phyloP scores from a whole-genome alignment of 2,797 vertebrate species.

The Rhabdophis nuchalis region DNA sequence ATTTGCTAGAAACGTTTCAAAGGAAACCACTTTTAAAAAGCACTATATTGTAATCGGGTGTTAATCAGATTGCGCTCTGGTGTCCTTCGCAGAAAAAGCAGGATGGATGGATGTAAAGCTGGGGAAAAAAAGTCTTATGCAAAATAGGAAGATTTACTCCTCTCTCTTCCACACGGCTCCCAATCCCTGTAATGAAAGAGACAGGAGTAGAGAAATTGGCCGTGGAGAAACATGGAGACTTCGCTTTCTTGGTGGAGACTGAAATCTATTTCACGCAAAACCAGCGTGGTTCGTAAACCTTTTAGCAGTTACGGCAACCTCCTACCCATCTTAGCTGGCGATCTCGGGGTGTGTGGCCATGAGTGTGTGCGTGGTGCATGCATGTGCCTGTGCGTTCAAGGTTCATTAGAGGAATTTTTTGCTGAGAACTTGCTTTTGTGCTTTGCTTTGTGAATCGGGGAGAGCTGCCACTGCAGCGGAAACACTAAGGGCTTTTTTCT shows the following conservation, averaged over 20 bases:
- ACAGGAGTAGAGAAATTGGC: not conserved
- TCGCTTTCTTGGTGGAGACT: fast-evolving
- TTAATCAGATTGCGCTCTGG: slow-evolving; percentile 61
- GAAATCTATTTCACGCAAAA: not conserved
- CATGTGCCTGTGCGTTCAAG: not conserved
- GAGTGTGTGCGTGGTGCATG: not conserved
- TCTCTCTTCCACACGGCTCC: too few species aligned
- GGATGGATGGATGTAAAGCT: slow-evolving; percentile 8
- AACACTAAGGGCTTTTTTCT: slow-evolving; percentile 30
- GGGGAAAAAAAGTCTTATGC: slow-evolving; percentile 7
- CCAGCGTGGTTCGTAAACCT: not conserved
- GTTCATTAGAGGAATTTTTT: not conserved
- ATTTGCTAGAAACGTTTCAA: slow-evolving; percentile 4
- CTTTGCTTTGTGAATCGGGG: slow-evolving; percentile 30
- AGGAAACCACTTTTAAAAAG: slow-evolving; percentile 39
- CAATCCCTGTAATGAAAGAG: fast-evolving
- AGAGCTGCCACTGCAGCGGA: slow-evolving; percentile 9
- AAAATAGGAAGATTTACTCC: not conserved
- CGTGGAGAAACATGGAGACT: fast-evolving
- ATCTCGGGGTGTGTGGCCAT: not conserved
- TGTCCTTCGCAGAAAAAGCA: not conserved
- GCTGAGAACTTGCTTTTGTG: slow-evolving; percentile 26
- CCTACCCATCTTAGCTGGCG: not conserved
- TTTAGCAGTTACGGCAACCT: not conserved
- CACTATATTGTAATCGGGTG: slow-evolving; percentile 50